Evolutionary conservation across 2,888 invertebrate genomes (phyloP), one percentile per base, ranked within the genome.

Genomic region (Drosophila paracracens): DNA sequence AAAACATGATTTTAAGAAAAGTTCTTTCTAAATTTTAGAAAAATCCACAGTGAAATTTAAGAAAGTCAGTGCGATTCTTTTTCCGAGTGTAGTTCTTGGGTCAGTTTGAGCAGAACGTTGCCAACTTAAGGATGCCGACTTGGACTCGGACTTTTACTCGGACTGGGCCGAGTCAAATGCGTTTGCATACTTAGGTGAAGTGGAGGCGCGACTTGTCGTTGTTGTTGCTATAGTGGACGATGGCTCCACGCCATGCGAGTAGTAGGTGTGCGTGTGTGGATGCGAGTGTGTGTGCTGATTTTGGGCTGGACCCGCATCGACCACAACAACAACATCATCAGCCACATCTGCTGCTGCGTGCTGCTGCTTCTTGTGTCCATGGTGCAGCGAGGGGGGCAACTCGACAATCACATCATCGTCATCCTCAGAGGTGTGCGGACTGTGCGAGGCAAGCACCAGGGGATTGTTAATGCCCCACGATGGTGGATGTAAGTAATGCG

Each of bases 401-500:
- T 86, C 89, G 53, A 92, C 85, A 38, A 91, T 89, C 66, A 86
- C 91, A 68, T 92, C 92, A 58, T 91, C 90, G 66, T 91, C 90
- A 68, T 93, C 92, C 60, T 92, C 92, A 72, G 91, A 91, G 21
- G 92, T 93, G 81, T 93, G 92, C 70, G 94, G 93, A 91, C 92
- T 94, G 90, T 93, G 94, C 78, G 92, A 93, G 78, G 94, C 92
- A 66, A 93, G 83, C 79, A 93, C 93, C 70, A 93, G 69, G 35
- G 93, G 93, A 84, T 94, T 92, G 81, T 92, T 92, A 21, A 92
- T 88, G 46, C 92, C 92, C 92, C 93, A 92, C 62, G 92, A 92
- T 58, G 94, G 94, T 85, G 95, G 95, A 92, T 94, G 95, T 85
- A 95, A 94, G 94, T 95, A 95, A 92, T 94, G 94, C 79, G 95